Conservation (phyloP, 2,113 vertebrate species). For the Pseudorectes ferrugineus region DNA sequence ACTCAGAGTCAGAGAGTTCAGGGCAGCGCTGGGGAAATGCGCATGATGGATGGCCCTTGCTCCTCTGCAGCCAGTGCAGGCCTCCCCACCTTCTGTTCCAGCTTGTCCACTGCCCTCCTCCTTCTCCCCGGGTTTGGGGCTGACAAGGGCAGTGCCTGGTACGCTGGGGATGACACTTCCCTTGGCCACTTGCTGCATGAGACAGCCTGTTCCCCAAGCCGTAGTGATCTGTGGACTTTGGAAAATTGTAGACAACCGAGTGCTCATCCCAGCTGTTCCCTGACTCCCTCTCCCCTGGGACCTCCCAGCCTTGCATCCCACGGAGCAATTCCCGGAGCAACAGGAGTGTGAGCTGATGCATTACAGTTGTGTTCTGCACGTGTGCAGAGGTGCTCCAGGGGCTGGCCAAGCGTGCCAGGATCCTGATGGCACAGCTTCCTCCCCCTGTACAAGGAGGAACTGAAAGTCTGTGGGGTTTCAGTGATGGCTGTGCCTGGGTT, state of each 20-base stretch:
- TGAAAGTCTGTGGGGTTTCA: background rate
- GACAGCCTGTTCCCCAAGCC: background rate
- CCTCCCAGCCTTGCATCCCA: background rate
- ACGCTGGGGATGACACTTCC: accelerated
- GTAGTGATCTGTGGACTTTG: background rate
- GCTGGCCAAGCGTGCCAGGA: background rate
- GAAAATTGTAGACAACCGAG: accelerated
- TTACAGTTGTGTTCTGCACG: accelerated
- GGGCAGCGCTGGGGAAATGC: background rate
- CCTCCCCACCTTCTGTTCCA: background rate
- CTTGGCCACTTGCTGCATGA: background rate
- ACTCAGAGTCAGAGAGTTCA: constrained; percentile 5
- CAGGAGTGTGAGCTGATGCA: background rate
- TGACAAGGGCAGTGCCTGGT: background rate
- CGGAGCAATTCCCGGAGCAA: accelerated
- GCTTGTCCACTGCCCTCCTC: background rate
- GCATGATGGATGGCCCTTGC: background rate
- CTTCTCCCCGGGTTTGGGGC: accelerated
- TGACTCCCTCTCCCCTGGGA: background rate
- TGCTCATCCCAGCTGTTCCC: background rate
- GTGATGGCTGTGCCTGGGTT: background rate
- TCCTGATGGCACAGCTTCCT: background rate
- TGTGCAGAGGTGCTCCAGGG: background rate
- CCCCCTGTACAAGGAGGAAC: background rate
- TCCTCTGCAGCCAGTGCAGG: background rate